Evolutionary conservation across 2,113 vertebrate genomes (phyloP).

Genomic region (Aleadryas rufinucha): DNA sequence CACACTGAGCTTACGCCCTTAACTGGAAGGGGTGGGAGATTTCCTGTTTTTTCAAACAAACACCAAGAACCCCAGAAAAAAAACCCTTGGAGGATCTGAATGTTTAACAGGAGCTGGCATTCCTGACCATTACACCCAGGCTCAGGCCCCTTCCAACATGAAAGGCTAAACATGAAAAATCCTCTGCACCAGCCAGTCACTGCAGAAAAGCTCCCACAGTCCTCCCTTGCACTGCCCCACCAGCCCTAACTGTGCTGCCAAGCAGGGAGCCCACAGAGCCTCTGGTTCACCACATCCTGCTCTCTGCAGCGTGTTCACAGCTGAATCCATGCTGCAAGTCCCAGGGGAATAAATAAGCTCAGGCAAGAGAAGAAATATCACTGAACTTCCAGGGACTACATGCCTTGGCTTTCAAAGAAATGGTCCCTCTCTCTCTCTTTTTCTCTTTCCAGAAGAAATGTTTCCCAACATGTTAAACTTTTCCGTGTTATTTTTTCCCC

Average conservation of each 20-base stretch:
- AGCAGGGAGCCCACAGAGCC: constrained; percentile 6
- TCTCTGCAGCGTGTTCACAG: not conserved
- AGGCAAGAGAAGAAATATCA: not conserved
- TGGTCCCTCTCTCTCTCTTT: not conserved
- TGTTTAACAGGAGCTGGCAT: not conserved
- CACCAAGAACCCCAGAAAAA: not conserved
- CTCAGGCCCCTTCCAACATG: not conserved
- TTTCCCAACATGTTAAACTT: constrained; percentile 3
- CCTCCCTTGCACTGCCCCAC: not conserved
- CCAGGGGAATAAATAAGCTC: not conserved
- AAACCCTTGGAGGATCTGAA: not conserved
- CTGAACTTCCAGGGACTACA: not conserved
- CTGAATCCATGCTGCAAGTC: not conserved
- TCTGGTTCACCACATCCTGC: constrained; percentile 47
- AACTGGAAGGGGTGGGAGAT: not conserved
- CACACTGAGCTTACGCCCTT: not conserved
- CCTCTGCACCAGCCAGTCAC: not conserved
- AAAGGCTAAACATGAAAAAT: not conserved
- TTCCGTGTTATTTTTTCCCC: not conserved
- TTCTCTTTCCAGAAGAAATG: not conserved
- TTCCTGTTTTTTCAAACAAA: not conserved
- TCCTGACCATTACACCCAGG: not conserved
- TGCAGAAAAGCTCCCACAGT: not conserved
- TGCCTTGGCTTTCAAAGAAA: constrained; percentile 30
- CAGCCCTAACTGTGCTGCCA: not conserved